A percentile compares a stretch with the other conserved stretches of the same genome.
Evolutionary conservation across 2,888 invertebrate genomes (phyloP).

Genomic region (Boloria selene): DNA sequence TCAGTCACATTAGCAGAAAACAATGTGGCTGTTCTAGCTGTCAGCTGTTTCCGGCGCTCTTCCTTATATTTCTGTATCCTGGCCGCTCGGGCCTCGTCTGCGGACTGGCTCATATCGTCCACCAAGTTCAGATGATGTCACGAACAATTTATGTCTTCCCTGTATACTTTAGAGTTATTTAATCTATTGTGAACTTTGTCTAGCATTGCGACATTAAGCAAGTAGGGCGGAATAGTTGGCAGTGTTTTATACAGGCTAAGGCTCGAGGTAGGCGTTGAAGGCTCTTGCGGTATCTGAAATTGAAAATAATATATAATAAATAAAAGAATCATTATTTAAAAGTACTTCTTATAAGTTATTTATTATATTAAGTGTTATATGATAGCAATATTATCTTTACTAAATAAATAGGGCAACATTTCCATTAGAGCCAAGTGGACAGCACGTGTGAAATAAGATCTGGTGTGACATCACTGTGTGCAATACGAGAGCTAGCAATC

Average conservation of each 20-base stretch:
- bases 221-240: constrained; percentile 76
- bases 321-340: neutral
- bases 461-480: constrained; percentile 43
- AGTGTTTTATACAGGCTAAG: constrained; percentile 72
- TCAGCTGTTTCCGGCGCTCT: constrained; percentile 86
- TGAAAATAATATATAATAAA: constrained; percentile 41
- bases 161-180: constrained; percentile 55
- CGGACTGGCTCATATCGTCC: constrained; percentile 67
- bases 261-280: constrained; percentile 55
- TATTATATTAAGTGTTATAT: neutral
- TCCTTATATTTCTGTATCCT: constrained; percentile 88
- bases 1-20: constrained; percentile 85
- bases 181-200: constrained; percentile 58
- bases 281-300: constrained; percentile 63
- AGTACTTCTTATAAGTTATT: neutral
- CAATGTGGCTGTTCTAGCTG: constrained; percentile 82
- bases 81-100: constrained; percentile 81
- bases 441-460: constrained; percentile 45
- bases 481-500: constrained; percentile 48
- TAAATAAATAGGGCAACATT: constrained; percentile 14
- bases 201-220: constrained; percentile 77
- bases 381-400: constrained; percentile 11
- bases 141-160: constrained; percentile 55
- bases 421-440: constrained; percentile 22
- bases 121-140: constrained; percentile 59